Evolutionary conservation across 2,888 invertebrate genomes (phyloP).

Genomic region (Hydropsyche betteni): DNA sequence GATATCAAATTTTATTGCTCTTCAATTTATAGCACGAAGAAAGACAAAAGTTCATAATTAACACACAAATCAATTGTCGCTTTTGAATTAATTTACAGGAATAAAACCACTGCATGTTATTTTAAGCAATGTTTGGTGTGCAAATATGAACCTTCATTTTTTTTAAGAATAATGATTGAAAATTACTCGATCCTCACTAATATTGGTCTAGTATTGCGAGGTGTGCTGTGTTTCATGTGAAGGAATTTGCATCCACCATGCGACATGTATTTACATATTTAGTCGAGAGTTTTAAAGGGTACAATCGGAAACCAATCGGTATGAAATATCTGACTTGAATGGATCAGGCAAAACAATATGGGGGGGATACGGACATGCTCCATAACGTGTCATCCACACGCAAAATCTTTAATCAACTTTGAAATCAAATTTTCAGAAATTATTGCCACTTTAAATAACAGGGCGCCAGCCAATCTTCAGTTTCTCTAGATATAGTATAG

Average conservation of each 20-base stretch:
- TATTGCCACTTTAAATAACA: constrained; percentile 4
- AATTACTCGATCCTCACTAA: not conserved
- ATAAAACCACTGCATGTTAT: not conserved
- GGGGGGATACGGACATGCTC: not conserved
- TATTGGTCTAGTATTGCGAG: not conserved
- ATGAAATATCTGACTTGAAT: not conserved
- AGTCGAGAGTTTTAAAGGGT: not conserved
- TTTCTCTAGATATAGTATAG: no score
- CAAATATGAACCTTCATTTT: not conserved
- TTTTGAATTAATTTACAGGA: not conserved
- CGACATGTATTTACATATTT: not conserved
- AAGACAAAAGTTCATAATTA: not conserved
- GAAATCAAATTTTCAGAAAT: no score
- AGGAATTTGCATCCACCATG: constrained; percentile 11
- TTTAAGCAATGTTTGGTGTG: not conserved
- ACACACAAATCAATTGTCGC: not conserved
- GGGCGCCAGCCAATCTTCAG: constrained; percentile 10
- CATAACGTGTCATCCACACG: not conserved
- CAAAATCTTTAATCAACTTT: not conserved
- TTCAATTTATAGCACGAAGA: no score
- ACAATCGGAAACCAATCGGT: no score
- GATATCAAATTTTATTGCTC: not conserved
- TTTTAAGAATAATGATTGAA: not conserved
- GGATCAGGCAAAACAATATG: not conserved
- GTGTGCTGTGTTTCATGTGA: constrained; percentile 8